Evolutionary conservation across 1,140 invertebrate genomes (phyloP).

Genomic region (Tribolium madens): DNA sequence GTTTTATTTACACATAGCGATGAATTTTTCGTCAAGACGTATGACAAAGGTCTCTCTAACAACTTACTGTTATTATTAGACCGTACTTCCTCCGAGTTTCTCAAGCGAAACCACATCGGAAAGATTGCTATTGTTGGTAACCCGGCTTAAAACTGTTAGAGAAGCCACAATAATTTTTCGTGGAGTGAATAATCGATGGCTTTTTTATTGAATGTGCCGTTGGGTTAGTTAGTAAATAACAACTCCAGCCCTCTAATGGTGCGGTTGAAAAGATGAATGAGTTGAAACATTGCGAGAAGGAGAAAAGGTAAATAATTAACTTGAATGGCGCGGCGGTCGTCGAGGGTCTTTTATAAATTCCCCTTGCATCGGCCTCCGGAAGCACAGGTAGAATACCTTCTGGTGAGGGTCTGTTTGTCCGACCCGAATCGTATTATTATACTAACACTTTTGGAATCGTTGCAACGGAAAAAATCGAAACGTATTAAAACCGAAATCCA

Average conservation of each 20-base stretch:
- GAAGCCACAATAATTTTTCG: slow-evolving; percentile 5
- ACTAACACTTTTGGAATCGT: slow-evolving; percentile 27
- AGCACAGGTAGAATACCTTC: slow-evolving; percentile 43
- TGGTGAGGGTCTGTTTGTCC: slow-evolving; percentile 1
- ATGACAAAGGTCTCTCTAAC: slow-evolving; percentile 32
- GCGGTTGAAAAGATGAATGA: slow-evolving; percentile 49
- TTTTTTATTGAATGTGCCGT: slow-evolving; percentile 34
- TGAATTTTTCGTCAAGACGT: slow-evolving; percentile 19
- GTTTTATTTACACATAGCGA: slow-evolving; percentile 8
- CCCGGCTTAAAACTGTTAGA: no score
- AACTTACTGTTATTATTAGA: slow-evolving; percentile 19
- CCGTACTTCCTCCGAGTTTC: slow-evolving; percentile 41
- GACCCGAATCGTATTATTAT: slow-evolving; percentile 1
- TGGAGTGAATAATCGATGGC: slow-evolving; percentile 25
- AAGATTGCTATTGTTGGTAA: slow-evolving; percentile 32
- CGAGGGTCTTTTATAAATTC: slow-evolving; percentile 35
- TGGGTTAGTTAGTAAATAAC: slow-evolving; percentile 44
- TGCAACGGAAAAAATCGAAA: slow-evolving; percentile 38
- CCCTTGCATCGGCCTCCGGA: slow-evolving; percentile 40
- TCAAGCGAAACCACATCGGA: slow-evolving; percentile 43
- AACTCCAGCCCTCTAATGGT: slow-evolving; percentile 42
- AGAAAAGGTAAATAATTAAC: slow-evolving; percentile 46
- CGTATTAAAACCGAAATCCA: slow-evolving; percentile 35
- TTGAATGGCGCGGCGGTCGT: slow-evolving; percentile 26
- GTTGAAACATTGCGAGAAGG: slow-evolving; percentile 33